Base-by-base conservation (phyloP, 2,113 vertebrate species). In the Pithys albifrons region DNA sequence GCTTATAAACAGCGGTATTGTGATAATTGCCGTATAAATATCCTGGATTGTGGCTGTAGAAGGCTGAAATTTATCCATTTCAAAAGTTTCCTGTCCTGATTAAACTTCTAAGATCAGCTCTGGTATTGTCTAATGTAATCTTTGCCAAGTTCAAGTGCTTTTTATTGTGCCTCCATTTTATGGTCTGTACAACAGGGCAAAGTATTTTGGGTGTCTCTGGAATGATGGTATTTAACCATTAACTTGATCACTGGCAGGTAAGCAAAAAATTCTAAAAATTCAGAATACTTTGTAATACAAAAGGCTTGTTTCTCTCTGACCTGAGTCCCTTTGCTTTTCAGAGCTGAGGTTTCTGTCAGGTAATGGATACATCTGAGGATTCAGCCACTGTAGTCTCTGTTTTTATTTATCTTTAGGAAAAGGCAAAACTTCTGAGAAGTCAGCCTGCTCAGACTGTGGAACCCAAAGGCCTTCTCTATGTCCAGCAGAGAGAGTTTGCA, bases 401-500 rank as follows among this genome's bases (percentile, higher is more conserved):
- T 97, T 37, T 72, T 24, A 22, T 93, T 98, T 97, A 51, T 98
- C 91, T 94, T 94, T 97, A 99, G 99, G 99, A 99, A 96, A 98
- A 98, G 96, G 99, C 99, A 93, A 98, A 97, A 97, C 89, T 96
- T 64, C 98, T 99, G 88, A 96, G 97, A 94, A 98, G 98, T 96
- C 99, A 97, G 97, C 97, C 98, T 39, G 95, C 96, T 64, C 98
- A 97, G 39, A 96, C 96, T 19, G 98, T 99, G 82, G 99, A 99
- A 96, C 98, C 98, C 85, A 98, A 98, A 98, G 98, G 98, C 96
- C 98, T 99, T 88, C 97, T 99, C 3, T 99, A 99, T 62, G 97
- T 99, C 64, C 99, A 99, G 93, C 99, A 99, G 90, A 98, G 99
- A 97, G 99, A 99, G 91, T 99, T 99, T 96, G 99, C 99, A 23